phyloP scores from a whole-genome alignment of 2,888 invertebrate genomes.

The Calliopum simillimum region DNA sequence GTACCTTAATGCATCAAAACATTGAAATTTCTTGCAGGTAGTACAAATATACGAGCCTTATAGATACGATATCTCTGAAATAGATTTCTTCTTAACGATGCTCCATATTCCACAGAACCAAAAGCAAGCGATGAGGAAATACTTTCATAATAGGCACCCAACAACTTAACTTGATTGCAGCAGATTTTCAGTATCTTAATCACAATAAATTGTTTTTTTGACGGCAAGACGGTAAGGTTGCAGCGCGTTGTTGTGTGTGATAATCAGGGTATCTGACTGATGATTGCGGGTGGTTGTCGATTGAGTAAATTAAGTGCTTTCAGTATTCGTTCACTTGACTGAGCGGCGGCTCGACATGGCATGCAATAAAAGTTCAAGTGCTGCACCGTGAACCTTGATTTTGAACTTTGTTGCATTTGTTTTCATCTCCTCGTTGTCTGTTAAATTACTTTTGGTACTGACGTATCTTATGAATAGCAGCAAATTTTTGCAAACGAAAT shows the following conservation, averaged over 20 bases:
- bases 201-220: conserved; percentile 24
- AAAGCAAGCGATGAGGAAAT: not conserved
- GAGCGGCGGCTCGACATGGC: not conserved
- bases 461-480: not conserved
- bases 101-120: not conserved
- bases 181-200: conserved; percentile 17
- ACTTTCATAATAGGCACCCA: not conserved
- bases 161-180: not conserved
- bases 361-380: conserved; percentile 26
- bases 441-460: not conserved
- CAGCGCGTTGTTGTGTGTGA: not conserved
- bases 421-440: not conserved
- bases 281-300: conserved; percentile 28
- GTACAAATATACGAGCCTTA: too few relatives aligned
- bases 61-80: too few relatives aligned
- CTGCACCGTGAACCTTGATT: conserved; percentile 30
- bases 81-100: not conserved
- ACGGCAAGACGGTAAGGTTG: not conserved
- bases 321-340: conserved; percentile 11
- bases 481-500: conserved; percentile 15
- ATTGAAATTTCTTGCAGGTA: too few relatives aligned
- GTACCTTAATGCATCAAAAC: too few relatives aligned
- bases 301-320: conserved; percentile 18
- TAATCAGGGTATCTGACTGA: conserved; percentile 40
- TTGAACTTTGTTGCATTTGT: conserved; percentile 6